Percentiles rank a stretch among this genome's conserved stretches.
Evolutionary conservation across 2,797 vertebrate genomes (phyloP).

Genomic region (Denticeps clupeoides): DNA sequence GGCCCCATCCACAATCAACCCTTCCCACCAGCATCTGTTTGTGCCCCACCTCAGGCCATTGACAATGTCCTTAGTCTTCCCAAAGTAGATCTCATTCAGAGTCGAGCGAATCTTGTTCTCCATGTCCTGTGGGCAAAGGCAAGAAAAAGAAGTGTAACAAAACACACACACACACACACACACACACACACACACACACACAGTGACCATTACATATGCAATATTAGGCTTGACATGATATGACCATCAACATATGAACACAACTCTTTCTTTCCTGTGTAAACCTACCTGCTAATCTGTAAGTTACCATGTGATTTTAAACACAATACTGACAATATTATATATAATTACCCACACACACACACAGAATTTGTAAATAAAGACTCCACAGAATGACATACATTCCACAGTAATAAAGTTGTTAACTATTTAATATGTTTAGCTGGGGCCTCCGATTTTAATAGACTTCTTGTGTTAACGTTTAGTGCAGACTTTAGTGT

Average conservation of each 20-base stretch:
- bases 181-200: background rate
- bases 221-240: too few species aligned
- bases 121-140: slow-evolving; percentile 72
- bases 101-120: slow-evolving; percentile 99
- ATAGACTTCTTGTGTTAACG: slow-evolving; percentile 1
- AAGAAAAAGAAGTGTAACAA: background rate
- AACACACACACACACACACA: background rate
- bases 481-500: background rate
- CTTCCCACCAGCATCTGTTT: too few species aligned
- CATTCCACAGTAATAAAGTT: background rate
- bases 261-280: too few species aligned
- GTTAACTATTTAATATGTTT: slow-evolving; percentile 1
- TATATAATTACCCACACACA: background rate
- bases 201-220: background rate
- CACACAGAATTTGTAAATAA: background rate
- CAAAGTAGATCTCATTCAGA: slow-evolving; percentile 98
- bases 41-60: slow-evolving; percentile 86
- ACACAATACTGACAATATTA: too few species aligned
- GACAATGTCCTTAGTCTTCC: slow-evolving; percentile 98
- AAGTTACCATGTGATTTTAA: too few species aligned
- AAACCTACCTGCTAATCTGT: too few species aligned
- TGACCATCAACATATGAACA: too few species aligned
- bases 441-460: slow-evolving; percentile 2
- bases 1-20: background rate
- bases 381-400: too few species aligned